A percentile compares a stretch with the other conserved stretches of the same genome.
These are phyloP conservation scores for Aplidium turbinatum DNA, from an alignment of 23 tunicate species.

Conservation along the genomic window DNA sequence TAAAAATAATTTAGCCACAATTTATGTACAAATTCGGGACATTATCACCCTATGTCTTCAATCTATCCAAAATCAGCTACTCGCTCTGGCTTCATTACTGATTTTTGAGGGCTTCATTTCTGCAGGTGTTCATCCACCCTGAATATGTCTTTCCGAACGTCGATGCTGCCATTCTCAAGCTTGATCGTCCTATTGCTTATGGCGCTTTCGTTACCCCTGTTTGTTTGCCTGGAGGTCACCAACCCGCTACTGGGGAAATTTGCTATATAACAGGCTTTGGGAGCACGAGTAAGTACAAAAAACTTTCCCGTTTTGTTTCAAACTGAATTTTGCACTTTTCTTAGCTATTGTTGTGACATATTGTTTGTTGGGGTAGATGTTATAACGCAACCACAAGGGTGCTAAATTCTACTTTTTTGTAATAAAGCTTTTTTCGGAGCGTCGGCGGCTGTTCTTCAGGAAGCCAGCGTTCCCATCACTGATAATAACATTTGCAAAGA, in stretches of 20 bases:
- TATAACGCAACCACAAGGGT: no score
- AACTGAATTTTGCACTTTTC: no score
- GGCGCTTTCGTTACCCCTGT: constrained; percentile 7
- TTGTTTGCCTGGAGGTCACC: constrained; percentile 40
- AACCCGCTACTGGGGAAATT: constrained; percentile 21
- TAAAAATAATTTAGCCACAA: no score
- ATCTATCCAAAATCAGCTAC: no score
- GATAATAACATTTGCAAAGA: constrained; percentile 14
- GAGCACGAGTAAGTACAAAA: constrained; percentile 41
- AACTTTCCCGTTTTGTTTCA: no score
- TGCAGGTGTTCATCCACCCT: constrained; percentile 7
- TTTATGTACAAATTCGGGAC: no score
- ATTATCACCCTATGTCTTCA: no score
- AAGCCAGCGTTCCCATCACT: constrained; percentile 42
- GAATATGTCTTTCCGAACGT: constrained; percentile 7
- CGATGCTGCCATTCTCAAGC: constrained; percentile 37
- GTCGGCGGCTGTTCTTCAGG: constrained; percentile 20
- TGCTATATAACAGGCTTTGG: constrained; percentile 61
- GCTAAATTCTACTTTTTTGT: background rate
- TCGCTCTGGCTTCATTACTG: no score
- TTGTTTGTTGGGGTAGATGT: no score
- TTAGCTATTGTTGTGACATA: no score
- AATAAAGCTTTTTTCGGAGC: constrained; percentile 3
- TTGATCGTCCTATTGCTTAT: background rate
- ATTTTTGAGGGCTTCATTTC: no score